Percentiles rank a stretch among this genome's conserved stretches.
Conservation (phyloP, 2,888 invertebrate genomes). For the Luperina nickerlii region DNA sequence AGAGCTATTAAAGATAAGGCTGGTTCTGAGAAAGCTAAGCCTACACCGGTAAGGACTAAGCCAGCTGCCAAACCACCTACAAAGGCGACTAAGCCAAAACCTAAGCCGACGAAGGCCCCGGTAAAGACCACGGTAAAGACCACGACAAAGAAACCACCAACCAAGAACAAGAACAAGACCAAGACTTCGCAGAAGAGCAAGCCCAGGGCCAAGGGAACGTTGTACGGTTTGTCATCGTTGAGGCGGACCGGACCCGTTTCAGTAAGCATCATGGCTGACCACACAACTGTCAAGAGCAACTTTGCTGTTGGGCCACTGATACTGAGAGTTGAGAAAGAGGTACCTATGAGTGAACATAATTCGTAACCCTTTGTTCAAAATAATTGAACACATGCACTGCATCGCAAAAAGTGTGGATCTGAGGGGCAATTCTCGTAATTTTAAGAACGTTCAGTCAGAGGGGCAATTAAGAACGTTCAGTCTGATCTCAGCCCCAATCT, state of each 20-base stretch:
- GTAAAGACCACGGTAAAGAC: slow-evolving; percentile 74
- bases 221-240: slow-evolving; percentile 95
- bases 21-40: slow-evolving; percentile 80
- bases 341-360: slow-evolving; percentile 68
- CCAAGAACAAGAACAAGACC: slow-evolving; percentile 80
- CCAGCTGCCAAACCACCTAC: slow-evolving; percentile 72
- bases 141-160: slow-evolving; percentile 82
- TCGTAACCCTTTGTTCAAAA: neutral
- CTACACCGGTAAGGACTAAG: slow-evolving; percentile 70
- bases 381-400: neutral
- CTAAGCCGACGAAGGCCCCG: slow-evolving; percentile 72
- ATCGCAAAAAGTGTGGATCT: neutral
- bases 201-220: slow-evolving; percentile 93
- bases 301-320: slow-evolving; percentile 95
- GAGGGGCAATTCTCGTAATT: neutral
- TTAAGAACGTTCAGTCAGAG: neutral
- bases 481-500: no score
- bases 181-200: slow-evolving; percentile 88
- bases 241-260: slow-evolving; percentile 95
- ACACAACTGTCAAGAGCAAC: slow-evolving; percentile 95
- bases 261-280: slow-evolving; percentile 94
- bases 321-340: slow-evolving; percentile 94
- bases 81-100: slow-evolving; percentile 73
- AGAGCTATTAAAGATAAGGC: slow-evolving; percentile 81
- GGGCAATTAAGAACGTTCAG: no score